These are phyloP conservation scores for Timema podura DNA, from an alignment of 2,888 invertebrate genomes.

Conservation along the genomic window DNA sequence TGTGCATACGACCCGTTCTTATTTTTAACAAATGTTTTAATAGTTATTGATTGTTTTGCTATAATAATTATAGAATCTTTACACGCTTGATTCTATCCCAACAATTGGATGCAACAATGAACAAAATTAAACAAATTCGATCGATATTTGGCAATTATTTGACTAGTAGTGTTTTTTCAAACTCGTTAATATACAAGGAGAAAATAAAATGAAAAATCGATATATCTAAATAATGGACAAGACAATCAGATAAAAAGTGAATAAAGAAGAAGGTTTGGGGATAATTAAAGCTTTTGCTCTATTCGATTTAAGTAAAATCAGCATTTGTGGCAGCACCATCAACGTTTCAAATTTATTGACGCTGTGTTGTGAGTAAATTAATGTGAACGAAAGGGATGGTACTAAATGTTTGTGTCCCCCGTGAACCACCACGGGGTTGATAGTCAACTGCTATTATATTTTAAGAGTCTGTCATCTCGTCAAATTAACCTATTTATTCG, in stretches of 20 bases:
- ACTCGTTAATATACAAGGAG: too few species aligned
- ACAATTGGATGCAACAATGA: constrained; percentile 19
- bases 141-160: background rate
- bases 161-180: constrained; percentile 9
- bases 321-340: constrained; percentile 24
- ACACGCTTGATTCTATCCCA: constrained; percentile 20
- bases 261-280: background rate
- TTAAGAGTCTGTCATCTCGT: too few species aligned
- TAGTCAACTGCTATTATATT: constrained; percentile 29
- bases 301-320: constrained; percentile 19
- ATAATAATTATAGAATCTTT: constrained; percentile 21
- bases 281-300: constrained; percentile 25
- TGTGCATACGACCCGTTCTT: constrained; percentile 21
- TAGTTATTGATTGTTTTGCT: constrained; percentile 24
- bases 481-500: constrained; percentile 14
- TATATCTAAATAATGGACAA: too few species aligned
- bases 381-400: constrained; percentile 15
- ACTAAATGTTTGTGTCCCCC: constrained; percentile 5
- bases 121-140: background rate
- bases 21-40: constrained; percentile 18
- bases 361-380: constrained; percentile 9
- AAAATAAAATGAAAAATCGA: too few species aligned
- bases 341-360: constrained; percentile 20
- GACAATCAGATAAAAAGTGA: constrained; percentile 2
- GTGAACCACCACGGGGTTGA: constrained; percentile 17